Conservation (phyloP, 1,140 invertebrate species). For the Nylanderia fulva region DNA sequence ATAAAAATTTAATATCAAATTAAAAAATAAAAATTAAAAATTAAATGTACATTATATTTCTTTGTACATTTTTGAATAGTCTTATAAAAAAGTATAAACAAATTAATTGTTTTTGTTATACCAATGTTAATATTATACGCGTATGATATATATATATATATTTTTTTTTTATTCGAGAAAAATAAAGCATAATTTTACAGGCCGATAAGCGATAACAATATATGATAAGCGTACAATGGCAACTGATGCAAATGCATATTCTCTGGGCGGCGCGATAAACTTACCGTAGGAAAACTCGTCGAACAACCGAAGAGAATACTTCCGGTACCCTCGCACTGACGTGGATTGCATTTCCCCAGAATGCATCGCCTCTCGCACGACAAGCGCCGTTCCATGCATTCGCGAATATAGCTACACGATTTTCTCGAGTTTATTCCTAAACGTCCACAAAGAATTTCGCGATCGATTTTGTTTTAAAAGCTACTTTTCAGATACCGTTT, state of each 20-base stretch:
- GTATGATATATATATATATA: neutral
- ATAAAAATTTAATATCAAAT: too few relatives aligned
- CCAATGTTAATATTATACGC: too few relatives aligned
- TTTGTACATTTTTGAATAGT: neutral
- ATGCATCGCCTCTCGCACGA: constrained; percentile 48
- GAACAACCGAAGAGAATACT: constrained; percentile 47
- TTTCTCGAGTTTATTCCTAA: constrained; percentile 53
- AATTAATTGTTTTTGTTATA: neutral
- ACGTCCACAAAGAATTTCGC: constrained; percentile 12
- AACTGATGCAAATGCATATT: constrained; percentile 24
- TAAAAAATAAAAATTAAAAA: too few relatives aligned
- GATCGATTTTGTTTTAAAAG: constrained; percentile 52
- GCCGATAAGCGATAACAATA: constrained; percentile 44
- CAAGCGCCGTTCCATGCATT: constrained; percentile 34
- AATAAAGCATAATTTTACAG: neutral
- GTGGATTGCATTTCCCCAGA: constrained; percentile 49
- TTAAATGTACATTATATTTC: neutral
- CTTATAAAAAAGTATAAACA: neutral
- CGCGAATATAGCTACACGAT: constrained; percentile 45
- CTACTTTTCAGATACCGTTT: neutral
- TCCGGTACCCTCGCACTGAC: constrained; percentile 30
- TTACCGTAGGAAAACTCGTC: constrained; percentile 40
- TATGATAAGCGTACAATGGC: constrained; percentile 40
- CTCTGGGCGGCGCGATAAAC: constrained; percentile 32
- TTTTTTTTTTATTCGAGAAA: neutral